Evolutionary conservation across 2,113 vertebrate species (phyloP), one percentile per base, ranked within the genome.

Genomic region (Calonectris borealis): DNA sequence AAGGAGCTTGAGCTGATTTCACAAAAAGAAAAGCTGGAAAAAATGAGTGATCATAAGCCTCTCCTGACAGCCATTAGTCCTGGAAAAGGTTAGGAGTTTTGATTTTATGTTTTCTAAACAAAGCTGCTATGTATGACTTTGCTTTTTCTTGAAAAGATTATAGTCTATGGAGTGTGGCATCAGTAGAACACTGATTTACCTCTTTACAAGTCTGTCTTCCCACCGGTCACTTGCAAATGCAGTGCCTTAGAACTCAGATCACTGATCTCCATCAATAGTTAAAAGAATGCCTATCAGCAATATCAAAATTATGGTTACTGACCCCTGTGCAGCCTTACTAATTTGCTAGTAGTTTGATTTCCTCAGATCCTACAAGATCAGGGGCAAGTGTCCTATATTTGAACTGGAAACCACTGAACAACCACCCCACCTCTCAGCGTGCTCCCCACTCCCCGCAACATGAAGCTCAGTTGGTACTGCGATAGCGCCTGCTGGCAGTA

Each of bases 51-150:
- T 94, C 98, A 87, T 40, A 98, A 96, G 32, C 98, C 98, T 8
- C 97, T 98, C 6, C 96, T 99, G 88, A 99, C 98, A 34, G 98
- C 99, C 8, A 24, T 99, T 95, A 99, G 99, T 97, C 99, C 99
- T 2, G 99, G 99, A 36, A 98, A 98, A 99, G 99, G 99, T 99
- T 86, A 96, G 91, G 88, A 75, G 18, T 34, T 88, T 55, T 64
- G 4, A 69, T 90, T 94, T 90, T 92, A 73, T 69, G 16, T 40
- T 82, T 71, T 69, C 40, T 81, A 93, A 91, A 87, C 57, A 73
- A 38, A 83, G 44, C 40, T 65, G 65, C 55, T 34, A 55, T 2
- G 24, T 51, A 61, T 36, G 16, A 65, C 69, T 32, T 34, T 83
- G 40, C 14, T 51, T 78, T 75, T 40, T 62, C 58, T 90, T 86